A percentile compares a stretch with the other conserved stretches of the same genome.
These are phyloP conservation scores for Molossus molossus DNA, from an alignment of 2,797 vertebrate genomes.

Conservation along the genomic window DNA sequence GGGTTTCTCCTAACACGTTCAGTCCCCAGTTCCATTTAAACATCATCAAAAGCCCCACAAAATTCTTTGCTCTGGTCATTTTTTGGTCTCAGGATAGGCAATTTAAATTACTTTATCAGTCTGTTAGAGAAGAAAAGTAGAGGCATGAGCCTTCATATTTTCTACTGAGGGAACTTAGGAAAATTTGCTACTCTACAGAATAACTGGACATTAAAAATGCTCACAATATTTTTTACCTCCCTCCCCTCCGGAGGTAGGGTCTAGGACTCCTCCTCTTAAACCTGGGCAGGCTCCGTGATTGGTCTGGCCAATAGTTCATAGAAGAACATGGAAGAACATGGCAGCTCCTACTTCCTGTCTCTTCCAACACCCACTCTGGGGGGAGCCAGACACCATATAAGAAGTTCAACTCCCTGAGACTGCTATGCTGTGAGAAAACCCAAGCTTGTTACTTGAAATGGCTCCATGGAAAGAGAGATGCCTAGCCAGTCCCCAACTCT, in stretches of 20 bases:
- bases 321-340: neutral
- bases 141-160: constrained; percentile 60
- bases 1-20: neutral
- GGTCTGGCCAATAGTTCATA: neutral
- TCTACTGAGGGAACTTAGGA: neutral
- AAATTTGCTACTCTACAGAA: neutral
- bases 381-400: neutral
- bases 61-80: constrained; percentile 36
- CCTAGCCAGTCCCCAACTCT: neutral
- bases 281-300: neutral
- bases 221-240: neutral
- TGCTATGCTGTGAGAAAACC: neutral
- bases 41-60: neutral
- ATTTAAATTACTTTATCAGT: neutral
- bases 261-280: neutral
- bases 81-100: neutral
- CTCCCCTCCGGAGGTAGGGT: neutral
- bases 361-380: neutral
- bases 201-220: neutral
- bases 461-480: neutral
- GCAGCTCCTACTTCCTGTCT: neutral
- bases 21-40: neutral
- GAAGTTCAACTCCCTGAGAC: neutral
- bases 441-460: neutral
- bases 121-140: neutral